Evolutionary conservation across 2,113 vertebrate genomes (phyloP), one percentile per base, ranked within the genome.

Genomic region (Noturus placidus): DNA sequence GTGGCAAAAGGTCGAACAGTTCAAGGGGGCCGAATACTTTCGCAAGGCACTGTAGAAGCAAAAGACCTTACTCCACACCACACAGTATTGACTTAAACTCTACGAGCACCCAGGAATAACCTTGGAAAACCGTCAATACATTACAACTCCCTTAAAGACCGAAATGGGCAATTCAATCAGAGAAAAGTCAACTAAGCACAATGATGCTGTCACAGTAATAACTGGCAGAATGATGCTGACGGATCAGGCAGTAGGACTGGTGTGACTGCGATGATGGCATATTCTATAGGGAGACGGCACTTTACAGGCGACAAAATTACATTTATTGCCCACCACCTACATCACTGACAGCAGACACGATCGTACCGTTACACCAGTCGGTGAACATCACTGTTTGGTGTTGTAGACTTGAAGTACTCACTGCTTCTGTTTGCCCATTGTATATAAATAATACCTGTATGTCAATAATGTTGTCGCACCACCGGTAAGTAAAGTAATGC

Each of bases 291-390:
- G 72, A 88, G 80, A 35, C 25, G 56, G 74, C 69, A 77, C 85
- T 88, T 89, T 59, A 70, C 84, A 50, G 57, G 38, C 69, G 74
- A 77, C 89, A 89, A 87, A 86, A 56, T 85, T 69, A 69, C 87
- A 74, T 88, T 83, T 90, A 86, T 86, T 84, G 80, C 27, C 27
- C 80, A 83, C 54, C 87, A 86, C 84, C 84, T 83, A 80, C 74
- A 84, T 90, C 83, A 80, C 63, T 57, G 83, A 90, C 72, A 80
- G 87, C 85, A 84, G 85, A 89, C 84, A 70, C 61, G 81, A 87
- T 90, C 87, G 79, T 88, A 86, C 54, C 80, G 77, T 69, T 88
- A 38, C 80, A 86, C 84, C 59, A 86, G 85, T 56, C 70, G 56
- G 74, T 76, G 67, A 84, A 90, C 76, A 81, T 88, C 65, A 84